phyloP scores from a whole-genome alignment of 2,797 vertebrate genomes.

The Eospalax fontanierii region DNA sequence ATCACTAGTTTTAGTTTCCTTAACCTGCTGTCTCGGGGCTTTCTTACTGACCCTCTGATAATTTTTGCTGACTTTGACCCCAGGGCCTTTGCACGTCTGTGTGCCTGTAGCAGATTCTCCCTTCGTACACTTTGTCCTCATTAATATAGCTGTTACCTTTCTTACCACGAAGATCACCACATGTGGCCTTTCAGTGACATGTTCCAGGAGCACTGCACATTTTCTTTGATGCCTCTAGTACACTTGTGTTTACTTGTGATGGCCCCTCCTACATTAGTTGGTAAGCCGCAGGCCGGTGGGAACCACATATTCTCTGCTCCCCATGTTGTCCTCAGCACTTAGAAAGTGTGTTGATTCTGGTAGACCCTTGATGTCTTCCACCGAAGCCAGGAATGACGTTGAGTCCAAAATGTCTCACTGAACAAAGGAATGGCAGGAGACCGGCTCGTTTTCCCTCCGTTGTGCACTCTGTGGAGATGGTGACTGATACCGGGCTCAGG shows the following conservation, averaged over 20 bases:
- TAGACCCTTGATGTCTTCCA: neutral
- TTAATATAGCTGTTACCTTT: neutral
- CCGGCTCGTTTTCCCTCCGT: conserved; percentile 70
- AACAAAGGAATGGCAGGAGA: conserved; percentile 58
- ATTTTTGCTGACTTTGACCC: neutral
- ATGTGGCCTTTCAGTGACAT: neutral
- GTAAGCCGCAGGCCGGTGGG: neutral
- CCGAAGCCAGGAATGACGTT: neutral
- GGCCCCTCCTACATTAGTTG: neutral
- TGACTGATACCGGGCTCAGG: conserved; percentile 63
- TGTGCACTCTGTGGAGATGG: conserved; percentile 66
- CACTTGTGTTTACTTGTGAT: neutral
- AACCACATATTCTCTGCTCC: neutral
- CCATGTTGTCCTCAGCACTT: neutral
- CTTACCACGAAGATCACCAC: neutral
- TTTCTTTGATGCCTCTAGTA: neutral
- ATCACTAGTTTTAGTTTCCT: neutral
- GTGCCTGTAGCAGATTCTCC: neutral
- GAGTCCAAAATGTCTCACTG: conserved; percentile 34
- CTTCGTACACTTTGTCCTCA: neutral
- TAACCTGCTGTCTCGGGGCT: neutral
- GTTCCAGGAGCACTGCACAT: neutral
- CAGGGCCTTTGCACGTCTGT: conserved; percentile 33
- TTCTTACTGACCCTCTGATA: neutral
- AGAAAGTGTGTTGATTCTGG: neutral